Conservation (phyloP, 2,113 vertebrate genomes). For the Mobula hypostoma region DNA sequence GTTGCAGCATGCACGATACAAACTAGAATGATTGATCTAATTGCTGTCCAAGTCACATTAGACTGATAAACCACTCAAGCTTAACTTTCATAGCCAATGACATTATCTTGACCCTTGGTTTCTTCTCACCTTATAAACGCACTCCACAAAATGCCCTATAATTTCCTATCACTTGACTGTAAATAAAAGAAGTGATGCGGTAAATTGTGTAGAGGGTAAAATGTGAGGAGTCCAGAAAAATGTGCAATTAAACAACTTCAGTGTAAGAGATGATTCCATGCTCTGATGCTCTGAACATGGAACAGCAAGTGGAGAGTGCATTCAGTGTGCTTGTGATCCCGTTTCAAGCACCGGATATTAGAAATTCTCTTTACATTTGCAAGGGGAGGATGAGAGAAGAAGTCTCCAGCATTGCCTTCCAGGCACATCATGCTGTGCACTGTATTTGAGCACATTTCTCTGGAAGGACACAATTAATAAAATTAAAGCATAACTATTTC, state of each 20-base stretch:
- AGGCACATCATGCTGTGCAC: background rate
- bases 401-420: background rate
- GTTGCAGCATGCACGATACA: background rate
- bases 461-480: background rate
- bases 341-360: background rate
- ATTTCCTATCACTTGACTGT: background rate
- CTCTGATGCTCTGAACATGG: background rate
- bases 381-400: background rate
- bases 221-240: background rate
- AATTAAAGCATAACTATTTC: too few species aligned
- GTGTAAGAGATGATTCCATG: background rate
- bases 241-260: background rate
- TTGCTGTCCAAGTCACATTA: background rate
- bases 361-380: background rate
- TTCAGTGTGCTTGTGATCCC: background rate
- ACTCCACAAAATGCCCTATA: background rate
- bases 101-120: background rate
- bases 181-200: background rate
- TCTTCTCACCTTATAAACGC: background rate
- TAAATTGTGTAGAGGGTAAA: background rate
- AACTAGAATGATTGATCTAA: background rate
- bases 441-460: background rate
- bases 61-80: background rate
- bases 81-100: background rate
- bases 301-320: background rate